Conservation (phyloP, 2,797 vertebrate genomes). For the Pseudopleuronectes americanus region DNA sequence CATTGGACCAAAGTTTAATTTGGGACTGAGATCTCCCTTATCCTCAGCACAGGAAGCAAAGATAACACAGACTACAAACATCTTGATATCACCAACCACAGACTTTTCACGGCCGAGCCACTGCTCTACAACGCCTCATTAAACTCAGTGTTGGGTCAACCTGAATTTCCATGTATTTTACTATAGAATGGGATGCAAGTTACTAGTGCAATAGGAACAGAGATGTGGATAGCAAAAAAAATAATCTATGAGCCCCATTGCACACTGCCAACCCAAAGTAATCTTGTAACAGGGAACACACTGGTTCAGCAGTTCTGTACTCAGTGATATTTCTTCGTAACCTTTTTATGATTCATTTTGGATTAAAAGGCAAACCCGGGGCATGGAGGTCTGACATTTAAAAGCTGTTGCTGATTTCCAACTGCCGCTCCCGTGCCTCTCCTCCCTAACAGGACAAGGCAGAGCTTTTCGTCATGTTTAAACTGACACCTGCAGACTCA, state of each 20-base stretch:
- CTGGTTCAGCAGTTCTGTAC: conserved; percentile 53
- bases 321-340: conserved; percentile 60
- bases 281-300: conserved; percentile 41
- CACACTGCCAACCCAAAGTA: conserved; percentile 27
- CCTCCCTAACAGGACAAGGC: conserved; percentile 26
- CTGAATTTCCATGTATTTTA: conserved; percentile 20
- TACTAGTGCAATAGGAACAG: background rate
- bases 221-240: background rate
- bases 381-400: conserved; percentile 70
- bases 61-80: conserved; percentile 30
- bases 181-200: conserved; percentile 9
- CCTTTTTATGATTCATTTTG: conserved; percentile 55
- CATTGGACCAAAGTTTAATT: conserved; percentile 26
- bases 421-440: conserved; percentile 35
- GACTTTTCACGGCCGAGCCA: background rate
- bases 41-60: background rate
- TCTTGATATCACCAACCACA: conserved; percentile 17
- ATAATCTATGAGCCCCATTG: background rate
- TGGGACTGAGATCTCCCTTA: background rate
- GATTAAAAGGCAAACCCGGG: conserved; percentile 53
- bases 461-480: conserved; percentile 49
- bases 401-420: conserved; percentile 51
- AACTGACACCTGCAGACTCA: conserved; percentile 65
- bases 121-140: conserved; percentile 14
- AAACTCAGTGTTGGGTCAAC: conserved; percentile 24